phyloP scores from a whole-genome alignment of 1,140 invertebrate species.

The Nixonia krombeini region DNA sequence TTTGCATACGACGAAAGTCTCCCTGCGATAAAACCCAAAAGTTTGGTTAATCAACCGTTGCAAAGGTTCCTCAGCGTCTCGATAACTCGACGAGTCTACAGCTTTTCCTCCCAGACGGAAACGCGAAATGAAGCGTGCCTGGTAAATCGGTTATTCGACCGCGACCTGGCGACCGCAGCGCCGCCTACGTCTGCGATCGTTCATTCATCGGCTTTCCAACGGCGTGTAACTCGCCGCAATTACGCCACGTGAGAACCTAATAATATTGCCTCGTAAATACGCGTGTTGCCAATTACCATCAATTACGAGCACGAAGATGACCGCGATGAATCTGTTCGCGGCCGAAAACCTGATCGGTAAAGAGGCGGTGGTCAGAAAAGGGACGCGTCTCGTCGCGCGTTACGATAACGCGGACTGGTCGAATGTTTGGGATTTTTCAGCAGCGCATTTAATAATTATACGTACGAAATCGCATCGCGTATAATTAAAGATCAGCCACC shows the following conservation, averaged over 20 bases:
- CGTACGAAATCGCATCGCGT: slow-evolving; percentile 31
- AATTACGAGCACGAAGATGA: slow-evolving; percentile 24
- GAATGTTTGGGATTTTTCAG: slow-evolving; percentile 4
- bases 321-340: neutral
- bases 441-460: slow-evolving; percentile 26
- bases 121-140: too few species aligned
- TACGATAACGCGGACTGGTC: neutral
- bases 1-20: too few species aligned
- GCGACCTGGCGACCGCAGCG: too few species aligned
- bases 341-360: slow-evolving; percentile 1
- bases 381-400: neutral
- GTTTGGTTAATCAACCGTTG: too few species aligned
- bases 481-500: slow-evolving; percentile 41
- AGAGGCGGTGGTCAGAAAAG: neutral
- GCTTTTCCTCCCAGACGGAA: too few species aligned
- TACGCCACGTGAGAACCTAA: neutral
- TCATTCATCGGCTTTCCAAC: neutral
- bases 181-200: too few species aligned
- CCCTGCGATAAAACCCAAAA: too few species aligned
- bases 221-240: neutral
- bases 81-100: too few species aligned
- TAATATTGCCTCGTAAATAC: slow-evolving; percentile 23
- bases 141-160: too few species aligned
- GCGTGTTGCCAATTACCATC: slow-evolving; percentile 24
- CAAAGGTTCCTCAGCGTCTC: too few species aligned